phyloP scores from a whole-genome alignment of 1,140 invertebrate species.

The Brachionus rotundiformis region DNA sequence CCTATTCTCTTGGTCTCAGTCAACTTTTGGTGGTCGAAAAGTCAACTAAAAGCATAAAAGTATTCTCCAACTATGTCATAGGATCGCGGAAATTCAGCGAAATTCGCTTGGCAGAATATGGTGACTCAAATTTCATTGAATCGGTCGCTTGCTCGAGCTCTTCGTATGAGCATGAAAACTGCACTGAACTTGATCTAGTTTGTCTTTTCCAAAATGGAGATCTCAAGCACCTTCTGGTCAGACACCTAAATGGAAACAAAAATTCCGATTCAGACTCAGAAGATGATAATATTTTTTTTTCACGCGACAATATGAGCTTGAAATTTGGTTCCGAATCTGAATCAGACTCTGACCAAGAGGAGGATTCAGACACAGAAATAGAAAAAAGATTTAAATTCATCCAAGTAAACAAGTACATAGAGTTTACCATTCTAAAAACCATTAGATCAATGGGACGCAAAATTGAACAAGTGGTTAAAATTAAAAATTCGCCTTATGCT shows the following conservation, averaged over 20 bases:
- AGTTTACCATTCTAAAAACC: background rate
- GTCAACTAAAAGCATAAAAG: background rate
- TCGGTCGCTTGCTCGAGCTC: background rate
- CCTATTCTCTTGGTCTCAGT: background rate
- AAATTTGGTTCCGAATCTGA: slow-evolving; percentile 22
- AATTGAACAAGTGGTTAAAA: background rate
- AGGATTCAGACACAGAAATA: background rate
- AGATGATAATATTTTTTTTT: background rate
- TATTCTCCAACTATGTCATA: background rate
- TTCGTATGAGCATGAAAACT: background rate
- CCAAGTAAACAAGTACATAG: background rate
- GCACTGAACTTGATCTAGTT: background rate
- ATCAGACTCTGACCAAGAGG: background rate
- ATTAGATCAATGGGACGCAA: background rate
- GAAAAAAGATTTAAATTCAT: slow-evolving; percentile 7
- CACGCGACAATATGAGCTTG: background rate
- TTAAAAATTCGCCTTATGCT: background rate
- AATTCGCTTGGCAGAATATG: background rate
- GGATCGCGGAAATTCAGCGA: slow-evolving; percentile 1
- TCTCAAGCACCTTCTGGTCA: background rate
- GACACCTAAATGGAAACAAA: background rate
- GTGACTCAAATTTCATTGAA: background rate
- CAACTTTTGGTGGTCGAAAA: slow-evolving; percentile 19
- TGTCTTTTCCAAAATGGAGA: background rate
- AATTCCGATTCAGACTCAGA: background rate